Percentiles rank a stretch among this genome's conserved stretches.
phyloP scores from a whole-genome alignment of 2,797 vertebrate species.

The Myotis planiceps region DNA sequence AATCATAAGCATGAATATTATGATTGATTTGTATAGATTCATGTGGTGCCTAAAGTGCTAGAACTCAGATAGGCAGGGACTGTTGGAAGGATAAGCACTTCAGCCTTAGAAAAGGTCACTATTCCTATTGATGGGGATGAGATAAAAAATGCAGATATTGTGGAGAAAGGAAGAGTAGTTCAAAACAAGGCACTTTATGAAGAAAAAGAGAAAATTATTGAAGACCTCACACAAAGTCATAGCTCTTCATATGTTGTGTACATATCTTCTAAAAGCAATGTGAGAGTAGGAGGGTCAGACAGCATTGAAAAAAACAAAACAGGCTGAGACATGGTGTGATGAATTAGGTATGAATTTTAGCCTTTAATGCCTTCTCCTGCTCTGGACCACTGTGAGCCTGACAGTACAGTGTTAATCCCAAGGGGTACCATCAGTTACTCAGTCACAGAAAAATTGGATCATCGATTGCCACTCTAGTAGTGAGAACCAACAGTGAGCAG shows the following conservation, averaged over 20 bases:
- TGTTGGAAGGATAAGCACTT: background rate
- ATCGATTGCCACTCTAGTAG: background rate
- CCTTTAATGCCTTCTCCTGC: background rate
- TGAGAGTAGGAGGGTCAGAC: fast-evolving
- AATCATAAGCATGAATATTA: background rate
- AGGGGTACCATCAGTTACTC: background rate
- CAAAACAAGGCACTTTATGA: background rate
- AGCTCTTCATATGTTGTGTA: background rate
- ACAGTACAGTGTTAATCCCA: no score
- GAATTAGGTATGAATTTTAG: background rate
- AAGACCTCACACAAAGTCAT: background rate
- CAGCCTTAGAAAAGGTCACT: background rate
- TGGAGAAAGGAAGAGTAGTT: background rate
- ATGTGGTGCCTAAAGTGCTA: background rate
- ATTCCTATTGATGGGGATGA: fast-evolving
- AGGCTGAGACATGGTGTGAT: background rate
- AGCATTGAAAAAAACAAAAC: background rate
- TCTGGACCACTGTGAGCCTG: background rate
- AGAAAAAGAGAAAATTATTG: background rate
- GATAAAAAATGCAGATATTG: background rate
- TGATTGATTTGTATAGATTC: background rate
- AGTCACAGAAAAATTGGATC: background rate
- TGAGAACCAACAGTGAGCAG: background rate
- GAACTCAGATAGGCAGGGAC: background rate
- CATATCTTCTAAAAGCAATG: background rate